These are phyloP conservation scores for Psophia crepitans DNA, from an alignment of 2,113 vertebrate genomes.

Conservation along the genomic window DNA sequence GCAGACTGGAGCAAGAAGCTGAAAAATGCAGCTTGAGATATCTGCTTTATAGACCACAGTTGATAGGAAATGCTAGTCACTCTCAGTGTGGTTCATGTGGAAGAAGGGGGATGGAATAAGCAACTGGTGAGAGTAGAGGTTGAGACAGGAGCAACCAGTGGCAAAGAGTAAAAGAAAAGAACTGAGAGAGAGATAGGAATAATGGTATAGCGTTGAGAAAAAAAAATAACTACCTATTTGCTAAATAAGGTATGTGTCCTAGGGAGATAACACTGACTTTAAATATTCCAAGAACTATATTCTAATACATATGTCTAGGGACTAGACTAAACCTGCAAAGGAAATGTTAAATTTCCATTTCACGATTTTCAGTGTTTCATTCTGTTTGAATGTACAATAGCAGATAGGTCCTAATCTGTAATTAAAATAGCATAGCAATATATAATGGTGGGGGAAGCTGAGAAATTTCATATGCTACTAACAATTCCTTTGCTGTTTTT, in stretches of 20 bases:
- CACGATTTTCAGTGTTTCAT: not conserved
- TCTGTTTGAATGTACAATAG: not conserved
- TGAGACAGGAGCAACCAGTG: not conserved
- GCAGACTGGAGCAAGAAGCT: not conserved
- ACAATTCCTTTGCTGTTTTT: not conserved
- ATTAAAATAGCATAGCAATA: not conserved
- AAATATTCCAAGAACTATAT: not conserved
- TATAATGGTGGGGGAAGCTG: not conserved
- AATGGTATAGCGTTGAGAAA: accelerated
- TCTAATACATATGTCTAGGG: not conserved
- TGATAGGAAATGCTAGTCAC: not conserved
- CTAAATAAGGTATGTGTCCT: not conserved
- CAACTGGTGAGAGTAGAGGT: not conserved
- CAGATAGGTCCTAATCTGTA: not conserved
- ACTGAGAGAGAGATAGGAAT: not conserved
- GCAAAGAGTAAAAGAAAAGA: not conserved
- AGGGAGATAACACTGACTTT: not conserved
- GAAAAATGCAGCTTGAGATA: not conserved
- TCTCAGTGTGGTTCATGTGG: not conserved
- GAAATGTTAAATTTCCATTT: not conserved
- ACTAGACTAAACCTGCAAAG: not conserved
- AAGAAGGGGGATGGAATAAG: not conserved
- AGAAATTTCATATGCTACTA: not conserved
- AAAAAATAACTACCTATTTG: not conserved
- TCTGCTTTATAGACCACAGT: not conserved